Base-by-base conservation (phyloP, 2,113 vertebrate species). In the Narcine bancroftii region DNA sequence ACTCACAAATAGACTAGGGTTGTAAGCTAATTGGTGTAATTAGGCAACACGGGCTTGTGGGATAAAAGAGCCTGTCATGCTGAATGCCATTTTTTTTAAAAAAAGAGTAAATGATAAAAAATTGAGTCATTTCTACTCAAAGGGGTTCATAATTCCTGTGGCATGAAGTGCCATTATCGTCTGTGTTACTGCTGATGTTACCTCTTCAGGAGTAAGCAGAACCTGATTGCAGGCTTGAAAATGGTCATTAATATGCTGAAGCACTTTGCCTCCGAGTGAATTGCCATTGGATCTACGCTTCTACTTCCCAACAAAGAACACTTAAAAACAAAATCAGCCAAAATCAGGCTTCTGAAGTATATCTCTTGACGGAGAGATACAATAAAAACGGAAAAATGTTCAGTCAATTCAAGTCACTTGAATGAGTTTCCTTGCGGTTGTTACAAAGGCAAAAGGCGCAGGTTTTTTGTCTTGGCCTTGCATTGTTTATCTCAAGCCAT, bases 91-190 rank as follows among this genome's bases (percentile, higher is more conserved):
- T n/a, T n/a, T n/a, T n/a, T n/a, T n/a, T n/a, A n/a, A n/a, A n/a
- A n/a, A n/a, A n/a, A n/a, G 29, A 79, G 36, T 39, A 75, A 75
- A 79, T 79, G 45, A 50, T 79, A 63, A 87, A n/a, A 87, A 83
- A 83, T 56, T 5, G 47, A 53, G 33, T 47, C 26, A 87, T 87
- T 87, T 87, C n/a, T 60, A 53, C 56, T 87, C 81, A 87, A 60
- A 87, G 21, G 19, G 53, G 81, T 36, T 87, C 33, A 63, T 63
- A 60, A 87, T 87, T 87, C 60, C 53, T 60, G 81, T 87, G 19
- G 17, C 53, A 60, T 63, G 81, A 87, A 87, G 81, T 87, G 81
- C n/a, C 81, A 87, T 63, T 87, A 87, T 87, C 60, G 17, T 60
- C n/a, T n/a, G 21, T 87, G 81, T 87, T 87, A 36, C 81, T 19